phyloP scores from a whole-genome alignment of 2,113 vertebrate genomes.

The Onychorhynchus coronatus region DNA sequence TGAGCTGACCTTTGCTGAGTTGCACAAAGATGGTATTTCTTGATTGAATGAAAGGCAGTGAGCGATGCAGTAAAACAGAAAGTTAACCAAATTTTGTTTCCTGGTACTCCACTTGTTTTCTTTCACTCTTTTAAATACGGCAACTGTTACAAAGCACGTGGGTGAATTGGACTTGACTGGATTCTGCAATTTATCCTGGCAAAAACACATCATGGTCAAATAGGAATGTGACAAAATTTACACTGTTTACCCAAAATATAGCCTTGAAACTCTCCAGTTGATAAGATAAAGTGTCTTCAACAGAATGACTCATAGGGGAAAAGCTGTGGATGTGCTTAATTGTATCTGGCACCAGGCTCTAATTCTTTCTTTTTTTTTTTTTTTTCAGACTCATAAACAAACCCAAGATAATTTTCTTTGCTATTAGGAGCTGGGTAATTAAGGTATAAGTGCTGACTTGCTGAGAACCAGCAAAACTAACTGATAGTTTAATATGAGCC shows the following conservation, averaged over 20 bases:
- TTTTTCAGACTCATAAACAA: background rate
- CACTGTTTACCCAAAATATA: background rate
- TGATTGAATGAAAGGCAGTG: background rate
- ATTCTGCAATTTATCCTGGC: background rate
- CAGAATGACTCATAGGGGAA: background rate
- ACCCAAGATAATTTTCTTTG: background rate
- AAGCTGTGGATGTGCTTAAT: background rate
- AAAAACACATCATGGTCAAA: background rate
- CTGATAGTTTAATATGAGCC: background rate
- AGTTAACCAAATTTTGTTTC: background rate
- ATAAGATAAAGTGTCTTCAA: background rate
- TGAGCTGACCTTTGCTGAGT: background rate
- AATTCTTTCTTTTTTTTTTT: background rate
- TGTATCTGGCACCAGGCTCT: background rate
- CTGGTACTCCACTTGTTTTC: background rate
- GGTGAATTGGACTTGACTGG: background rate
- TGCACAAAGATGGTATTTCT: background rate
- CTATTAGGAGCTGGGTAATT: background rate
- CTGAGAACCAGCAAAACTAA: background rate
- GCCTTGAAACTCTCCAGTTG: background rate
- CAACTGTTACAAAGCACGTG: background rate
- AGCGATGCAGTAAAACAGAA: background rate
- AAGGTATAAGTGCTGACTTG: background rate
- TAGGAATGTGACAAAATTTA: background rate
- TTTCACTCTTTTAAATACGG: background rate